Evolutionary conservation across 2,888 invertebrate species (phyloP).

Genomic region (Cotesia congregata): DNA sequence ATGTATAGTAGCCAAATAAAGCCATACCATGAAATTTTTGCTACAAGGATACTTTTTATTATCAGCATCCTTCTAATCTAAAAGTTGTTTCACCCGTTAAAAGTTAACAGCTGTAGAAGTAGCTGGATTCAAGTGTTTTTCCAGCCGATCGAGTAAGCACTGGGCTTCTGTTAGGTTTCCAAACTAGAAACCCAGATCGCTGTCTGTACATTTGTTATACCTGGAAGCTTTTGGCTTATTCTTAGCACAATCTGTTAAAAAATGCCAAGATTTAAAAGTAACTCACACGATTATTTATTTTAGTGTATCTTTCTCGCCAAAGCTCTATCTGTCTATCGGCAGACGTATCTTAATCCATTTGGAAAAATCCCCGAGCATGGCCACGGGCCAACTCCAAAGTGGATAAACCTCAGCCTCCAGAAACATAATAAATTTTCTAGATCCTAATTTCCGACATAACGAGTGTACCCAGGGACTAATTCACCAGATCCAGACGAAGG

Average conservation of each 20-base stretch:
- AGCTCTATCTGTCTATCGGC: constrained; percentile 38
- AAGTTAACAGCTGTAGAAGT: background rate
- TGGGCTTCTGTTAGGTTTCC: constrained; percentile 8
- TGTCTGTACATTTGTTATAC: constrained; percentile 3
- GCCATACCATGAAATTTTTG: too few species aligned
- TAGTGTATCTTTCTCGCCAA: constrained; percentile 39
- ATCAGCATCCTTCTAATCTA: background rate
- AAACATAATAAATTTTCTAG: constrained; percentile 13
- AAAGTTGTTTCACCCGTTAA: background rate
- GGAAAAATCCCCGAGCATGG: constrained; percentile 37
- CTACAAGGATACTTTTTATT: background rate
- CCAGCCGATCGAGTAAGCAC: background rate
- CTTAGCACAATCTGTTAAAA: constrained; percentile 41
- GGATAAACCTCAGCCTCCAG: constrained; percentile 38
- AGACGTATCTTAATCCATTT: constrained; percentile 43
- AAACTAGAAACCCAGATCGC: background rate
- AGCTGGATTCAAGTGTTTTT: background rate
- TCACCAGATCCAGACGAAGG: background rate
- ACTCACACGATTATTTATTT: background rate
- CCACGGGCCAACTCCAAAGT: constrained; percentile 45
- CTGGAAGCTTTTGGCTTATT: constrained; percentile 36
- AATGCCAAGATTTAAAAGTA: constrained; percentile 21
- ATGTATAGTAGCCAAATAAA: too few species aligned
- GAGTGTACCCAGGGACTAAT: constrained; percentile 6
- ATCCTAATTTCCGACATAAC: constrained; percentile 9